Evolutionary conservation across 2,888 invertebrate species (phyloP).

Genomic region (Bellardia pandia): DNA sequence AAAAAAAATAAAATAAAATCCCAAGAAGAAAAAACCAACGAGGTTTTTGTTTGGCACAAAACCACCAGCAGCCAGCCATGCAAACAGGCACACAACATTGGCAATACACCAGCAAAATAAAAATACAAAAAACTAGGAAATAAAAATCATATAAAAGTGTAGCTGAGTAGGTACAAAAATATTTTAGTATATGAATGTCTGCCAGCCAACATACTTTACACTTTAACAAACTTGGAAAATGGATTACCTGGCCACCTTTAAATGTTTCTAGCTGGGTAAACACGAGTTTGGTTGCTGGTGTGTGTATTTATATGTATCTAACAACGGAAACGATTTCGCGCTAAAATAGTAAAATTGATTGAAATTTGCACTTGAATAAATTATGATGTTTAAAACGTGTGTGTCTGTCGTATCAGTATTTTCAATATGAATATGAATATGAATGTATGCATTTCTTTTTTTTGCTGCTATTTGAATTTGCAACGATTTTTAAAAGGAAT

Average conservation of each 20-base stretch:
- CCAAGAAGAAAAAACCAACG: not conserved
- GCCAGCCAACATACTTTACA: conserved; percentile 34
- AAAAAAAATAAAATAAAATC: not conserved
- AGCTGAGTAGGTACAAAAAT: not conserved
- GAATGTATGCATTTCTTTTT: not conserved
- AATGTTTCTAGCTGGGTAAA: conserved; percentile 7
- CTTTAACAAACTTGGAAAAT: conserved; percentile 7
- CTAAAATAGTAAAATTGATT: conserved; percentile 74
- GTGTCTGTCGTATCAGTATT: conserved; percentile 5
- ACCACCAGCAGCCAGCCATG: conserved; percentile 45
- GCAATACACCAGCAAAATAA: conserved; percentile 8
- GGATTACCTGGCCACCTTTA: conserved; percentile 51
- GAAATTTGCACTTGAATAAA: conserved; percentile 76
- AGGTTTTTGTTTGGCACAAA: conserved; percentile 42
- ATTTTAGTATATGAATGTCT: not conserved
- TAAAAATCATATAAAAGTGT: conserved; percentile 34
- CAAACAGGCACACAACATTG: conserved; percentile 9
- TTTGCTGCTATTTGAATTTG: conserved; percentile 14
- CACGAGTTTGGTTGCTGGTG: not conserved
- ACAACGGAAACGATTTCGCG: conserved; percentile 66
- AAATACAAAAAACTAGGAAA: not conserved
- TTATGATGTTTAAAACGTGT: conserved; percentile 72
- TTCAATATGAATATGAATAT: conserved; percentile 21
- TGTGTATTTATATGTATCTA: not conserved
- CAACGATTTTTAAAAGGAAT: conserved; percentile 46